Evolutionary conservation across 2,113 vertebrate species (phyloP), one percentile per base, ranked within the genome.

Genomic region (Barnardius zonarius): DNA sequence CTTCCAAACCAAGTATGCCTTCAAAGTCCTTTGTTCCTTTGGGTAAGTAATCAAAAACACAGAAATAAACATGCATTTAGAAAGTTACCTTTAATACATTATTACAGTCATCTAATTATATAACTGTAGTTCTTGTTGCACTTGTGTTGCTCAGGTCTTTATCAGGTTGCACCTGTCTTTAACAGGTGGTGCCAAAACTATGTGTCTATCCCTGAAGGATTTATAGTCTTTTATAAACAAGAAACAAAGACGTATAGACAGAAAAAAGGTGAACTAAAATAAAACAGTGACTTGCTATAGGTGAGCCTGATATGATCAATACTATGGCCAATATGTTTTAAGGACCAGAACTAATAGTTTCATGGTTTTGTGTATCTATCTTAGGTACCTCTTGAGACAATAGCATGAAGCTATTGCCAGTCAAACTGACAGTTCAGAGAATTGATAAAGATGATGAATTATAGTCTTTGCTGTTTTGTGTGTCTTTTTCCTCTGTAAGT

Each of bases 21-120:
- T 99, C 99, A 9, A 99, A 98, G 97, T 98, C 99, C 67, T 99
- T 99, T 86, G 98, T 99, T 83, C 99, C 99, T 54, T 97, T 99
- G 37, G 99, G 99, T 99, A 95, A 99, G 99, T 98, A 63, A 31
- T 54, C 37, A 87, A 72, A 80, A 83, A 13, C 19, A 49, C 13
- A 61, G 49, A 81, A 41, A 5, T 3, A 28, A 24, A 9, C 14
- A 52, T 31, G 27, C 14, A 41, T 73, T 68, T 44, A 54, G 30
- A 79, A 88, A 59, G 74, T 27, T 75, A 41, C 22, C 9, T 27
- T 61, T 55, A 13, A 48, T 44, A n/a, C 1, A 1, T 64, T 63
- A 43, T 37, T 48, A 64, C 2, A 31, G 15, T 48, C 12, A 75
- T 49, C 49, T 41, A 54, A 63, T 63, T 31, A 39, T 10, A 5